Percentiles rank a stretch among this genome's conserved stretches.
Evolutionary conservation across 2,113 vertebrate species (phyloP).

Genomic region (Acanthisitta chloris): DNA sequence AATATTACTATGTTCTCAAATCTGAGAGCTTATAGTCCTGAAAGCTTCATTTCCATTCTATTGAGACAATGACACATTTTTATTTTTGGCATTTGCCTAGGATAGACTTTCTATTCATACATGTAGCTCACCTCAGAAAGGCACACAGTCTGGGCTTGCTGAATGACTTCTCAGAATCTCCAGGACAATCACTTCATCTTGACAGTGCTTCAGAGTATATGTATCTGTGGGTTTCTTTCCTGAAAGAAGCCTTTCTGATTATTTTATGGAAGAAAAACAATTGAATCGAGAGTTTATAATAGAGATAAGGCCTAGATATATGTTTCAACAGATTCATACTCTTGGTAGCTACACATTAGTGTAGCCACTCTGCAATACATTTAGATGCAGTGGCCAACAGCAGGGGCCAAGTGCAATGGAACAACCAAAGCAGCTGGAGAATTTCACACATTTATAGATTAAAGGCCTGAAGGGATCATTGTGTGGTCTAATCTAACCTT

Average conservation of each 20-base stretch:
- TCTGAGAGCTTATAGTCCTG: not conserved
- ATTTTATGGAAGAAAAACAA: not conserved
- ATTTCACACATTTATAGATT: not conserved
- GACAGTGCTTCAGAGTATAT: not conserved
- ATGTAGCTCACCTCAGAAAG: not conserved
- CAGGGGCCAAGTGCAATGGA: not conserved
- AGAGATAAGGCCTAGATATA: not conserved
- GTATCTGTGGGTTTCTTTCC: not conserved
- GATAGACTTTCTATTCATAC: not conserved
- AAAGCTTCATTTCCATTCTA: not conserved
- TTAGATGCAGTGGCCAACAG: not conserved
- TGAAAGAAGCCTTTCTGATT: not conserved
- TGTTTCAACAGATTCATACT: not conserved
- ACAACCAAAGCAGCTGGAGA: not conserved
- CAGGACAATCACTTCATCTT: not conserved
- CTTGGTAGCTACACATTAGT: not conserved
- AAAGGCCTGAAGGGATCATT: slow-evolving; percentile 7
- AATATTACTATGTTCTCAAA: not conserved
- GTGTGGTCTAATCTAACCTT: not conserved
- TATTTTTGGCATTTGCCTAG: not conserved
- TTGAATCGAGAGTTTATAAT: not conserved
- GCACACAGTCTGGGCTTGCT: not conserved
- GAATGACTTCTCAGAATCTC: not conserved
- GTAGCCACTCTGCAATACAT: not conserved
- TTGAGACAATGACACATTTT: not conserved